A percentile compares a stretch with the other conserved stretches of the same genome.
These are phyloP conservation scores for Trichosurus vulpecula DNA, from an alignment of 2,797 vertebrate genomes.

Conservation along the genomic window DNA sequence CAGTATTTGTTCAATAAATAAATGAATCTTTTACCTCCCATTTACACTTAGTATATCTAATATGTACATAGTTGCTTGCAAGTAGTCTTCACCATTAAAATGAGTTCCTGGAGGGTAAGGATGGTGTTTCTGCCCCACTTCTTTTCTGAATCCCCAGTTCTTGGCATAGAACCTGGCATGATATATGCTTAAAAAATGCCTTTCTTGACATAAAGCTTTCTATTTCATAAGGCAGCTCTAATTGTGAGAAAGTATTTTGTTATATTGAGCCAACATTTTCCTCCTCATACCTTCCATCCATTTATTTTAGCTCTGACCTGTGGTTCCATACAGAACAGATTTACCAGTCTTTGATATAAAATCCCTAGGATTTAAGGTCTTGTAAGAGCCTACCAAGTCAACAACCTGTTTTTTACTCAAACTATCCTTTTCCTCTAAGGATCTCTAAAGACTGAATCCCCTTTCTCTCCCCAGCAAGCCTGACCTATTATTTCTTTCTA, in stretches of 20 bases:
- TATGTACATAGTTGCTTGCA: neutral
- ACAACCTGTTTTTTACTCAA: neutral
- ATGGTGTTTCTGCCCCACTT: neutral
- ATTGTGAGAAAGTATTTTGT: neutral
- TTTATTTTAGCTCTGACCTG: neutral
- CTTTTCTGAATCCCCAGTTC: neutral
- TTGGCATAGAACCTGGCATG: neutral
- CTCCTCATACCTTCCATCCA: neutral
- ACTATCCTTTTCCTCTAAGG: neutral
- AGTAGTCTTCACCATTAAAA: neutral
- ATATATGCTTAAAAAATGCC: neutral
- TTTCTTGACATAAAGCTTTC: neutral
- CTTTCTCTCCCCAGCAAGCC: neutral
- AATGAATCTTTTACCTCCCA: neutral
- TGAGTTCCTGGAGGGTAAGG: neutral
- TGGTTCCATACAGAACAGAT: neutral
- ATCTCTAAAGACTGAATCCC: neutral
- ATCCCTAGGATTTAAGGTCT: neutral
- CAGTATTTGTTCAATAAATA: neutral
- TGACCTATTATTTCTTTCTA: neutral
- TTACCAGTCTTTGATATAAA: neutral
- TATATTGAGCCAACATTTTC: neutral
- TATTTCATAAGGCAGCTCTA: neutral
- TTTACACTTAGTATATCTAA: neutral
- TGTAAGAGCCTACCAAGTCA: neutral